Conservation (phyloP, 2,888 invertebrate species). For the Megaustenia siamemsis region DNA sequence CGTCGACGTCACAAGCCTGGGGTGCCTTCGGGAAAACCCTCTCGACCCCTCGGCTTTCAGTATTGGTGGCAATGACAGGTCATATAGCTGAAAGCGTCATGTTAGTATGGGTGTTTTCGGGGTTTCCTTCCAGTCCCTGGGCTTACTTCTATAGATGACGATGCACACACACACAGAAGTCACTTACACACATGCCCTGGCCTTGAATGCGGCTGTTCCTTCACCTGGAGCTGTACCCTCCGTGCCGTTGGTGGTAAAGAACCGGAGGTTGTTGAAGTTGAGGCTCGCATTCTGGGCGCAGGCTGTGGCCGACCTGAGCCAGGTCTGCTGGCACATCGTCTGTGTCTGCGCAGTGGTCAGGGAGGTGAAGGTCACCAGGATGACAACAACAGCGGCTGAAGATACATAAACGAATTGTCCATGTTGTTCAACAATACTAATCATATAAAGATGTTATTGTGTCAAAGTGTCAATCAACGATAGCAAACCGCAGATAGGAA, state of each 20-base stretch:
- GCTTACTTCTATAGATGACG: too few species aligned
- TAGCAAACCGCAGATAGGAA: too few species aligned
- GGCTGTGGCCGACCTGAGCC: constrained; percentile 55
- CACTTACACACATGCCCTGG: constrained; percentile 58
- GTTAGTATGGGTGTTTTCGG: too few species aligned
- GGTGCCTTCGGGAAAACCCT: too few species aligned
- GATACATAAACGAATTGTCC: neutral
- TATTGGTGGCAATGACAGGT: too few species aligned
- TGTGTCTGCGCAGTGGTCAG: constrained; percentile 40
- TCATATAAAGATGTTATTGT: neutral
- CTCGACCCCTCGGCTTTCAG: too few species aligned
- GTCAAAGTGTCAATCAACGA: too few species aligned
- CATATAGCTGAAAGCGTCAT: too few species aligned
- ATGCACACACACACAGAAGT: too few species aligned
- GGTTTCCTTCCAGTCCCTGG: too few species aligned
- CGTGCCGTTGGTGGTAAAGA: constrained; percentile 58
- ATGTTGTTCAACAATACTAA: neutral
- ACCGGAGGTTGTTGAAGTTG: constrained; percentile 56
- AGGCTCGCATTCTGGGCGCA: constrained; percentile 59
- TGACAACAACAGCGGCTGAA: neutral
- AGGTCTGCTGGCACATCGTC: constrained; percentile 57
- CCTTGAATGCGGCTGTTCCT: constrained; percentile 52
- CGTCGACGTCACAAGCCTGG: too few species aligned
- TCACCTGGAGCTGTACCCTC: constrained; percentile 52
- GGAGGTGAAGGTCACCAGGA: constrained; percentile 8